Base-by-base conservation (phyloP, 2,888 invertebrate species). In the Ptychoptera albimana region DNA sequence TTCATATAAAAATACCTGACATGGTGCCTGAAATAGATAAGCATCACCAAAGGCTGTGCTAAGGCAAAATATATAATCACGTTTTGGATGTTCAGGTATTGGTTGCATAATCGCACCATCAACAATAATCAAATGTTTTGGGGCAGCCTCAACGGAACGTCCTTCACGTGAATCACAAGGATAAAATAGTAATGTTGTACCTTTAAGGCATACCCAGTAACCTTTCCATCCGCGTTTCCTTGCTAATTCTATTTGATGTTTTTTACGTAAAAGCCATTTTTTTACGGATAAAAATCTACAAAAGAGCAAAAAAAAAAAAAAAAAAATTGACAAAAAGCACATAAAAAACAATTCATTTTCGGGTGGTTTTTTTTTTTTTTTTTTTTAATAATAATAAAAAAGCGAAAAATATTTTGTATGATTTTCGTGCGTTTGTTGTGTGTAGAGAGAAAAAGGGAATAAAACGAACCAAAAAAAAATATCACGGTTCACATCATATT, bases 31-130 rank as follows among this genome's bases (percentile, higher is more conserved):
- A 69, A 96, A 93, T 50, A 96, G 74, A 68, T 94, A 96, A 50
- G 94, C 94, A 69, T 96, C 94, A 51, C 96, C 97, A 67, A 94
- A 94, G 43, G 93, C 92, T 34, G 94, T 96, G 70, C 93, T 94
- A 57, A 97, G 76, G 64, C 96, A 94, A 73, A 97, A 96, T 66
- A 97, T 93, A 69, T 92, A 85, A 69, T 96, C 94, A 55, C 94
- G 75, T 66, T 94, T 93, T 13, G 96, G 96, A 67, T 97, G 94
- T 66, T 97, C 96, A n/a, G 96, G 96, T 60, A 96, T 92, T 41
- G 94, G 91, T 68, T 96, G 96, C 84, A 93, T 92, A 66, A 97
- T 92, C 56, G 91, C 91, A 46, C 91, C 91, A 67, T 93, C 92
- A 53, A 93, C 91, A 60, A 92, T 92, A 67, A 92, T 91, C 61